phyloP scores from a whole-genome alignment of 2,113 vertebrate genomes.

The Trogon surrucura region DNA sequence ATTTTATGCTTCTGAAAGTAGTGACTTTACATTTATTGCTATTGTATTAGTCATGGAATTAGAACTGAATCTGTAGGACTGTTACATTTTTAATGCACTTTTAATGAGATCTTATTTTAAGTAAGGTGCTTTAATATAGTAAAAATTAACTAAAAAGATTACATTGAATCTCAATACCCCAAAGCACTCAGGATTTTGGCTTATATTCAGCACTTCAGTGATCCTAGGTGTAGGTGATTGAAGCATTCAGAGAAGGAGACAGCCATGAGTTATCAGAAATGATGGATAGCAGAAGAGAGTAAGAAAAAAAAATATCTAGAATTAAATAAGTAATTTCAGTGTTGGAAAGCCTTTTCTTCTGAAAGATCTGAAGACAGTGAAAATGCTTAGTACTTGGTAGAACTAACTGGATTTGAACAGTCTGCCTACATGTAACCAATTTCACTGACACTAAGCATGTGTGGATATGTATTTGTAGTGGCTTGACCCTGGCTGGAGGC shows the following conservation, averaged over 20 bases:
- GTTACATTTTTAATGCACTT: not conserved
- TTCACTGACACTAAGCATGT: not conserved
- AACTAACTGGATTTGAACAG: not conserved
- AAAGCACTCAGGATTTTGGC: not conserved
- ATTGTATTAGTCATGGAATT: not conserved
- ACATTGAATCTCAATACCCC: not conserved
- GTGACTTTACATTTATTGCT: not conserved
- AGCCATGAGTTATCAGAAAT: not conserved
- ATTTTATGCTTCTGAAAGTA: slow-evolving; percentile 3
- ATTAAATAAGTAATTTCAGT: not conserved
- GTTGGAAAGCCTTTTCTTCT: not conserved
- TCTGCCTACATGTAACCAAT: not conserved
- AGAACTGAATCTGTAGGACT: not conserved
- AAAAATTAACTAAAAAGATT: slow-evolving; percentile 6
- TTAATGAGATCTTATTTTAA: slow-evolving; percentile 23
- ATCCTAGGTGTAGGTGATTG: not conserved
- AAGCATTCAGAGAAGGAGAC: not conserved
- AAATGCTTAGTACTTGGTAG: not conserved
- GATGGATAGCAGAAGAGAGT: not conserved
- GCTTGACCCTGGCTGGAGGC: too few species aligned
- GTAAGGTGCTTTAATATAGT: not conserved
- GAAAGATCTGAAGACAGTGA: not conserved
- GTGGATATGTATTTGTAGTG: not conserved
- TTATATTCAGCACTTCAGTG: not conserved
- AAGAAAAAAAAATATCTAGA: not conserved